Base-by-base conservation (phyloP, 1,140 invertebrate genomes). In the Aphis craccivora region DNA sequence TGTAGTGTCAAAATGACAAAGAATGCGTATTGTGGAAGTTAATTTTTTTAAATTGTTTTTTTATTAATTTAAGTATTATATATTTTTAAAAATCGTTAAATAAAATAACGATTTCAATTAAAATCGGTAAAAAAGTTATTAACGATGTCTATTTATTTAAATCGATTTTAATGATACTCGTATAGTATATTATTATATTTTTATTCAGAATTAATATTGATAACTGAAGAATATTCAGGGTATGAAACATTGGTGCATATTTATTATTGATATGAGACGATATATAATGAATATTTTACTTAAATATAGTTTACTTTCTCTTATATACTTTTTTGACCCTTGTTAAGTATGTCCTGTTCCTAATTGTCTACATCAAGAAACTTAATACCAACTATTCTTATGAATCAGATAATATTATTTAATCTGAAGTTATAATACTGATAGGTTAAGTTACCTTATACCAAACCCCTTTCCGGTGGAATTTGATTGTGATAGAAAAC, bases 1-100 rank as follows among this genome's bases (percentile, higher is more conserved):
- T 86, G 25, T 86, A 43, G 30, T 45, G 43, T 86, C 84, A 45
- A 86, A 86, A 86, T 86, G 40, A 86, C 84, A 43, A 84, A 84
- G 84, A 43, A 86, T 45, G 9, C 18, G 45, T 30, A 86, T 45
- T 14, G 11, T 86, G 11, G n/a, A 20, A 86, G 25, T 43, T 86
- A 45, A 45, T 86, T 86, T 86, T n/a, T 45, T 6, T 4, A 76
- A 76, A 76, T 18, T 67, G 60, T 67, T 67, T 18, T n/a, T 76
- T 35, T n/a, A 67, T n/a, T 76, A n/a, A 67, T 76, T 76, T 76
- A 76, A n/a, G 30, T n/a, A n/a, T 30, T 9, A 5, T 14, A 60
- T 60, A 30, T 30, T 60, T 23, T n/a, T 76, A 76, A 76, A 76
- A 67, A 67, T 35, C 60, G 30, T 76, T 76, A 30, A 18, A n/a